A percentile compares a stretch with the other conserved stretches of the same genome.
Evolutionary conservation across 1,140 invertebrate species (phyloP).

Genomic region (Zaprionus gabonicus): DNA sequence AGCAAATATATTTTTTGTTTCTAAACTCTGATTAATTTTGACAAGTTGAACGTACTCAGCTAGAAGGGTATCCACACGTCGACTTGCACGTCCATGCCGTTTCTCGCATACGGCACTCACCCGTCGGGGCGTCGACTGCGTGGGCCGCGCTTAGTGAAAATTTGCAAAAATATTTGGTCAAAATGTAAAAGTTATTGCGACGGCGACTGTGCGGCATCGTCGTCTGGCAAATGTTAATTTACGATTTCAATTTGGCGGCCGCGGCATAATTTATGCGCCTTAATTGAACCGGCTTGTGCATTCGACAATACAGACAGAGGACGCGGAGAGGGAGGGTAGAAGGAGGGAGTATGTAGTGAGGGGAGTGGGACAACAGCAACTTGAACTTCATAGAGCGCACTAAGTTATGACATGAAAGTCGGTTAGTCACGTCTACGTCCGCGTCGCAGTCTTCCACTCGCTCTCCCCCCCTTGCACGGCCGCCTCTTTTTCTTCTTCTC

Average conservation of each 20-base stretch:
- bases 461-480: background rate
- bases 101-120: constrained; percentile 56
- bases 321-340: background rate
- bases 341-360: constrained; percentile 1
- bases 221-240: constrained; percentile 82
- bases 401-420: constrained; percentile 83
- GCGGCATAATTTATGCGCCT: constrained; percentile 77
- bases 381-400: constrained; percentile 76
- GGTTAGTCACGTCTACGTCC: constrained; percentile 69
- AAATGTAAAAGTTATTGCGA: constrained; percentile 80
- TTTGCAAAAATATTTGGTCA: constrained; percentile 83
- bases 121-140: constrained; percentile 72
- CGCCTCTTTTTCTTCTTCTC: background rate
- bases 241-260: constrained; percentile 82
- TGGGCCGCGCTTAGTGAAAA: constrained; percentile 79
- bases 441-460: background rate
- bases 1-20: too few species aligned
- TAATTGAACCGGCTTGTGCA: constrained; percentile 70
- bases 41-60: too few species aligned
- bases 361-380: constrained; percentile 40
- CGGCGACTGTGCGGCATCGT: constrained; percentile 16
- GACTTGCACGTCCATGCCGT: constrained; percentile 5
- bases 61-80: background rate
- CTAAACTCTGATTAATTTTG: too few species aligned
- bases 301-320: constrained; percentile 39